phyloP scores from a whole-genome alignment of 2,888 invertebrate species.

The Thelaira solivaga region DNA sequence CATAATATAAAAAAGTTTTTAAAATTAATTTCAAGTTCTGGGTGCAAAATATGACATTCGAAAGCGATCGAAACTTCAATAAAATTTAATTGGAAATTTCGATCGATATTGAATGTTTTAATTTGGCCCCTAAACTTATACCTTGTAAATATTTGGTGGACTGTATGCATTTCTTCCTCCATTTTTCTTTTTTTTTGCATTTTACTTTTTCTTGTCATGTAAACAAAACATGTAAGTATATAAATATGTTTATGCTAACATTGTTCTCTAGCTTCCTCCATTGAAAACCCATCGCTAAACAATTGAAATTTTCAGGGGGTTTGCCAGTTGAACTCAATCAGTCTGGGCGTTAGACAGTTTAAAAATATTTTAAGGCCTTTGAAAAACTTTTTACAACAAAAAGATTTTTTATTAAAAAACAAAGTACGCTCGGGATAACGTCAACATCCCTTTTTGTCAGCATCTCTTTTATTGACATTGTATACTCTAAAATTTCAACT shows the following conservation, averaged over 20 bases:
- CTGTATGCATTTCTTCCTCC: neutral
- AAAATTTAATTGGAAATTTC: neutral
- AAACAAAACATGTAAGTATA: neutral
- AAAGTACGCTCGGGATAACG: too few relatives aligned
- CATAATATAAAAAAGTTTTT: too few relatives aligned
- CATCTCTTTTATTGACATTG: too few relatives aligned
- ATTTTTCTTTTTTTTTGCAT: neutral
- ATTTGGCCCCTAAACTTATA: too few relatives aligned
- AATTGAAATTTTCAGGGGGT: constrained; percentile 12
- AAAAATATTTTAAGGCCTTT: neutral
- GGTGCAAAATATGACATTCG: too few relatives aligned
- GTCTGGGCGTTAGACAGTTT: too few relatives aligned
- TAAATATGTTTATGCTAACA: too few relatives aligned
- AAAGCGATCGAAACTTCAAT: too few relatives aligned
- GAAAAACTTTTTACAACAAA: neutral
- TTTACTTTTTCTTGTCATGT: neutral
- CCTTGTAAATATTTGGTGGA: neutral
- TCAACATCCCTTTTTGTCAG: too few relatives aligned
- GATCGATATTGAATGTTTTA: neutral
- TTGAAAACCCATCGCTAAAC: constrained; percentile 1
- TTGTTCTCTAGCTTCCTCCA: neutral
- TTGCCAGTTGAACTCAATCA: neutral
- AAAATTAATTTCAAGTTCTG: too few relatives aligned
- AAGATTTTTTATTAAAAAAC: too few relatives aligned
- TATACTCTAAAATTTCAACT: too few relatives aligned